A percentile compares a stretch with the other conserved stretches of the same genome.
Evolutionary conservation across 2,888 invertebrate species (phyloP).

Genomic region (Pollenia amentaria): DNA sequence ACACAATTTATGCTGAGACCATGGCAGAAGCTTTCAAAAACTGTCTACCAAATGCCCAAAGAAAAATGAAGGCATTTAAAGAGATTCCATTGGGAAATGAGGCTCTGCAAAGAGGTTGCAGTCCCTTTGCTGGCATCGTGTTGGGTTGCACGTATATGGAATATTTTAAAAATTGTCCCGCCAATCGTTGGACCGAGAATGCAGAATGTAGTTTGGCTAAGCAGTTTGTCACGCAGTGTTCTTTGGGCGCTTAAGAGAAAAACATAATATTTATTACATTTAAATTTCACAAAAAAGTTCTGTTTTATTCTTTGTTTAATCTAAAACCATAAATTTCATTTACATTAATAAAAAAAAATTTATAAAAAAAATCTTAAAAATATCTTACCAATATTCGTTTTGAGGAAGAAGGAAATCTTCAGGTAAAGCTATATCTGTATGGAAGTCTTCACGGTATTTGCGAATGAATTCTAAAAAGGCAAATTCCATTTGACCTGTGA

Average conservation of each 20-base stretch:
- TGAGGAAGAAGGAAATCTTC: constrained; percentile 76
- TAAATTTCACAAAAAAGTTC: not conserved
- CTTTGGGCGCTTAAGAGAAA: constrained; percentile 77
- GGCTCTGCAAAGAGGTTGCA: constrained; percentile 77
- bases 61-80: constrained; percentile 77
- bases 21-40: constrained; percentile 80
- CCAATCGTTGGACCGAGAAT: constrained; percentile 81
- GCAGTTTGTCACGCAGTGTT: constrained; percentile 81
- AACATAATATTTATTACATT: not conserved
- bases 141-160: constrained; percentile 83
- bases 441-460: constrained; percentile 77
- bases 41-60: constrained; percentile 80
- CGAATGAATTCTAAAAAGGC: constrained; percentile 78
- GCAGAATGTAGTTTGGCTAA: constrained; percentile 81
- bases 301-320: not conserved
- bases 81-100: constrained; percentile 73
- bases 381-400: no score
- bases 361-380: constrained; percentile 1
- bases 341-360: not conserved
- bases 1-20: constrained; percentile 79
- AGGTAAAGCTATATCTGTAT: constrained; percentile 77
- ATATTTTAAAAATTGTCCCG: constrained; percentile 83
- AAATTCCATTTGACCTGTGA: constrained; percentile 74
- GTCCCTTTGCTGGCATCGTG: constrained; percentile 82
- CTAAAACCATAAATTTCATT: not conserved